Evolutionary conservation across 2,113 vertebrate species (phyloP).

Genomic region (Semicossyphus pulcher): DNA sequence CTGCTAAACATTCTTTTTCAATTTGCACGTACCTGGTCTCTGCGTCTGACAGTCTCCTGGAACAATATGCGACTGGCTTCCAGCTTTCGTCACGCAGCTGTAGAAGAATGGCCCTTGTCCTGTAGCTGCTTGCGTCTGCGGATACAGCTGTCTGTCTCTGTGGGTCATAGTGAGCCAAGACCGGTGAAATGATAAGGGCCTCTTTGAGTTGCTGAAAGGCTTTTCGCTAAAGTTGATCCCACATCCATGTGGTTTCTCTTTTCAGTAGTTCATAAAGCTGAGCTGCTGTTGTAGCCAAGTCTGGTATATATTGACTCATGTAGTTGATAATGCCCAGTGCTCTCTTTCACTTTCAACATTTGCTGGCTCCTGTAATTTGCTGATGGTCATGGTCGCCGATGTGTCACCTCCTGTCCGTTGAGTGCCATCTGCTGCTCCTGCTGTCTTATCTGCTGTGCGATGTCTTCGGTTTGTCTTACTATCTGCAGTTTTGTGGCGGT

Average conservation of each 20-base stretch:
- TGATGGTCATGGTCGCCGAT: too few relatives aligned
- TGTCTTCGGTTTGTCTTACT: neutral
- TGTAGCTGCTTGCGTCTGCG: slow-evolving; percentile 29
- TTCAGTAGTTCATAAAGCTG: too few relatives aligned
- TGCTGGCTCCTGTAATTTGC: too few relatives aligned
- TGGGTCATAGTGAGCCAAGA: too few relatives aligned
- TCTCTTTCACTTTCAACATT: too few relatives aligned
- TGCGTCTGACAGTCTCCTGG: neutral
- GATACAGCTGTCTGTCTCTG: too few relatives aligned
- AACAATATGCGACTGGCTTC: slow-evolving; percentile 40
- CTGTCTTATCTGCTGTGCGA: neutral
- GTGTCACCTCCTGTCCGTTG: too few relatives aligned
- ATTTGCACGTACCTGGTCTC: slow-evolving; percentile 28
- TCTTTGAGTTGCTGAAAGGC: slow-evolving; percentile 18
- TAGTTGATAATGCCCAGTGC: too few relatives aligned
- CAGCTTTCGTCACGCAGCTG: slow-evolving; percentile 3
- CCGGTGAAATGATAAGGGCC: too few relatives aligned
- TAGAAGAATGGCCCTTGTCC: slow-evolving; percentile 8
- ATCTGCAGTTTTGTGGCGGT: slow-evolving; percentile 1
- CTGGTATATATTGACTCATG: neutral
- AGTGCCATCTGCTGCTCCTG: neutral
- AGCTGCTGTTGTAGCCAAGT: too few relatives aligned
- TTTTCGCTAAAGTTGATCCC: neutral
- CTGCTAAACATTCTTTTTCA: slow-evolving; percentile 20
- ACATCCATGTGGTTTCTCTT: neutral